Conservation (phyloP, 2,888 invertebrate genomes). For the Calliopum simillimum region DNA sequence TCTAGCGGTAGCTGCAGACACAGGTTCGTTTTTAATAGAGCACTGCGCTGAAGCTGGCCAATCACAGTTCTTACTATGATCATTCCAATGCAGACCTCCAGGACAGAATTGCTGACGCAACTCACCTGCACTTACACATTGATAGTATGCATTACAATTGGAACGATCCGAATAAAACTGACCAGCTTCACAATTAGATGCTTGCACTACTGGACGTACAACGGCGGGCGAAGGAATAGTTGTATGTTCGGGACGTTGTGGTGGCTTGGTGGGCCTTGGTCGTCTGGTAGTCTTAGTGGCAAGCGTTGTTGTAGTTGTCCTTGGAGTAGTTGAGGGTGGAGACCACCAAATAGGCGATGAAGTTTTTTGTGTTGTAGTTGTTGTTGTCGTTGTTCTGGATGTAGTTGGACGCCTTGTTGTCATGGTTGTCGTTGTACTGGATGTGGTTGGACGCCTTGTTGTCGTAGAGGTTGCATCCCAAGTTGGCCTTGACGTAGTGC, state of each 20-base stretch:
- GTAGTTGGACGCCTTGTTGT: conserved; percentile 45
- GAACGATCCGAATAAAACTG: conserved; percentile 73
- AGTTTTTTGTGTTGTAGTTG: conserved; percentile 44
- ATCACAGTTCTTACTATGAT: conserved; percentile 76
- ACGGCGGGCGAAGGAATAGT: conserved; percentile 68
- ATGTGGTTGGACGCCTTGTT: conserved; percentile 53
- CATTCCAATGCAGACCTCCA: conserved; percentile 85
- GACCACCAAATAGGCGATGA: conserved; percentile 10
- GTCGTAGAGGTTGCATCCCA: conserved; percentile 58
- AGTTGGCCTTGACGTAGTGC: conserved; percentile 54
- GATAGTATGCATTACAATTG: conserved; percentile 81
- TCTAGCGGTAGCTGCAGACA: conserved; percentile 41
- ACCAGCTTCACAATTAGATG: conserved; percentile 68
- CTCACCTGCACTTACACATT: conserved; percentile 78
- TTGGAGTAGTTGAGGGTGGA: conserved; percentile 19
- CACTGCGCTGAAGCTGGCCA: conserved; percentile 85
- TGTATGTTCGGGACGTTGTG: conserved; percentile 51
- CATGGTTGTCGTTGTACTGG: conserved; percentile 60
- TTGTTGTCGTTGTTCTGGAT: conserved; percentile 39
- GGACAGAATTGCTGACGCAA: conserved; percentile 80
- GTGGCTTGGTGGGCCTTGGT: conserved; percentile 51
- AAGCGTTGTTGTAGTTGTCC: conserved; percentile 53
- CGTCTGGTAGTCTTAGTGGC: conserved; percentile 53
- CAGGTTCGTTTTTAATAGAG: conserved; percentile 51
- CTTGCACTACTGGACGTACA: conserved; percentile 66